Evolutionary conservation across 1,140 invertebrate species (phyloP), one percentile per base, ranked within the genome.

Genomic region (Calephelis nemesis): DNA sequence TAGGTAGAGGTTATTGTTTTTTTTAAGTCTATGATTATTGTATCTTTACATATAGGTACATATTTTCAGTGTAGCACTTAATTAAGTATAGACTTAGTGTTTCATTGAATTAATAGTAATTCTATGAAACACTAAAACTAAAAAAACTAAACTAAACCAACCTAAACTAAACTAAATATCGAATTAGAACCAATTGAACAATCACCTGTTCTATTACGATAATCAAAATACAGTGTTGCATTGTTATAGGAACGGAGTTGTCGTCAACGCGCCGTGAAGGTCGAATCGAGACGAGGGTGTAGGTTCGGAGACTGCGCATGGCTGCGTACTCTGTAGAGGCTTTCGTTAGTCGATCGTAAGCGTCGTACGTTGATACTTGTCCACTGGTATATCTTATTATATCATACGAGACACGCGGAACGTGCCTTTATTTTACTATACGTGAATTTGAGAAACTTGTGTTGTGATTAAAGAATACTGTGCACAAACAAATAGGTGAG

Each of bases 281-380:
- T 82, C 81, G 79, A 63, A 52, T 63, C 71, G 47, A 67, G 69
- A 74, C 68, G 72, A 79, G 82, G 78, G 79, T 78, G 74, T 70
- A 85, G 82, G 84, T 81, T 83, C 75, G 78, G 47, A 71, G 68
- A 63, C 58, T 81, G 83, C 84, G 86, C 84, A 84, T 54, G 50
- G n/a, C 64, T 19, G 65, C 30, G 42, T 52, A n/a, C 65, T 58
- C 50, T 15, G 50, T 45, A 47, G 12, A 39, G 19, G 48, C 47
- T 30, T 62, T 63, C 79, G 70, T 80, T 83, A 90, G 88, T 91
- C 88, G 85, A 91, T 88, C 78, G 74, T 76, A 71, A 78, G 77
- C 78, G 75, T 73, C 78, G 82, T 76, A 77, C 75, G 77, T 71
- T 76, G 80, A 40, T 65, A 81, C 72, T 50, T 50, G 64, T 54